Conservation (phyloP, 2,888 invertebrate species). For the Oxyscelio sp. region DNA sequence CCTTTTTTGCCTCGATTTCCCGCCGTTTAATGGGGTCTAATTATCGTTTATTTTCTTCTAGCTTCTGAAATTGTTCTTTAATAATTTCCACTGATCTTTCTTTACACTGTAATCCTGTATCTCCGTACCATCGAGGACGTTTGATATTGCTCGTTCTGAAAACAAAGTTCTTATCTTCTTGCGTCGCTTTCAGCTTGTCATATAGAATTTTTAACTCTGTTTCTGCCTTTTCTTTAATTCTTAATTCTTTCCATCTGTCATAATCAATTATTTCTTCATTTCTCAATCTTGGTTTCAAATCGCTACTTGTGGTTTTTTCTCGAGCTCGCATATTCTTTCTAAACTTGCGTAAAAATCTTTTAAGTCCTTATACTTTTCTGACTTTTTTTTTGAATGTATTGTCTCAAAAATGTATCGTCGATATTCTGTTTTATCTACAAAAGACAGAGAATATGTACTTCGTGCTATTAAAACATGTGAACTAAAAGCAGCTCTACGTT, state of each 20-base stretch:
- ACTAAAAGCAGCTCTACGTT: conserved; percentile 74
- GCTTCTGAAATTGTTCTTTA: conserved; percentile 92
- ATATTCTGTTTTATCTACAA: conserved; percentile 90
- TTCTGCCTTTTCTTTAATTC: conserved; percentile 94
- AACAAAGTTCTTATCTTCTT: conserved; percentile 95
- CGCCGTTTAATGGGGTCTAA: conserved; percentile 88
- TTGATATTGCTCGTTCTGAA: conserved; percentile 94
- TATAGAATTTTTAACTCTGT: conserved; percentile 94
- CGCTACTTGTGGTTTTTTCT: conserved; percentile 92
- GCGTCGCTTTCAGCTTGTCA: conserved; percentile 93
- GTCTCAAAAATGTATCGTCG: conserved; percentile 92
- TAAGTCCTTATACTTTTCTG: conserved; percentile 94
- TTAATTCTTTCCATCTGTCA: conserved; percentile 95
- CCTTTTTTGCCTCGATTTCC: conserved; percentile 90
- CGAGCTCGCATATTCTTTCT: conserved; percentile 95
- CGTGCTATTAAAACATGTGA: conserved; percentile 85
- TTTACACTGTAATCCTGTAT: conserved; percentile 93
- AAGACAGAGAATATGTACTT: conserved; percentile 89
- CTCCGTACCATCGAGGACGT: conserved; percentile 93
- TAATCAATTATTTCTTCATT: conserved; percentile 95
- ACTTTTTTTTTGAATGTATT: conserved; percentile 91
- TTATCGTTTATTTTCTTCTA: conserved; percentile 89
- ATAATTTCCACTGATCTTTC: conserved; percentile 97
- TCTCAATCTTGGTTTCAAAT: conserved; percentile 92
- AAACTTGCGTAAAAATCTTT: conserved; percentile 95